phyloP scores from a whole-genome alignment of 2,113 vertebrate genomes.

The Epinephelus lanceolatus region DNA sequence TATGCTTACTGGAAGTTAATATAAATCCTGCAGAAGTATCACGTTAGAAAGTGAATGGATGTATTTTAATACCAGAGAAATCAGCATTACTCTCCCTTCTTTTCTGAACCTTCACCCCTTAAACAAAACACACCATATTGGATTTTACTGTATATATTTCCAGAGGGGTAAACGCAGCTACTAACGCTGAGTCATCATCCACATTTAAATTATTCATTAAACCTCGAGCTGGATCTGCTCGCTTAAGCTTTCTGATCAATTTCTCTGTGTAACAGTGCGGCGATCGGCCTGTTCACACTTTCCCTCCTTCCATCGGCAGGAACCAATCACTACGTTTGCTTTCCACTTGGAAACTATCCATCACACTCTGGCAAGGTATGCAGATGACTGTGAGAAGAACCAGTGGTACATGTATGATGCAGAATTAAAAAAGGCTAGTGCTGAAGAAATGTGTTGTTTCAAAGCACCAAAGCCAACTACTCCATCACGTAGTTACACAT shows the following conservation, averaged over 20 bases:
- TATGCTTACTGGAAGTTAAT: constrained; percentile 11
- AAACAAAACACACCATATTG: constrained; percentile 54
- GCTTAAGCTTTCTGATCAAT: constrained; percentile 75
- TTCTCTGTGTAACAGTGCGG: constrained; percentile 38
- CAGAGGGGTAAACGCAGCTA: constrained; percentile 16
- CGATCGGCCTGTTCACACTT: constrained; percentile 32
- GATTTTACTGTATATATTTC: constrained; percentile 57
- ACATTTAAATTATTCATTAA: constrained; percentile 84
- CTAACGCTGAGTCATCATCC: constrained; percentile 77
- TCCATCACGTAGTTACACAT: neutral
- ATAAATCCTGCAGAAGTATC: neutral
- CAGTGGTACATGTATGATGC: constrained; percentile 1
- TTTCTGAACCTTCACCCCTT: constrained; percentile 22
- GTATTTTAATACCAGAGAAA: constrained; percentile 23
- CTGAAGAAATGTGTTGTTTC: constrained; percentile 14
- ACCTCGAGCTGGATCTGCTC: constrained; percentile 40
- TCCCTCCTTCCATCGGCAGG: constrained; percentile 27
- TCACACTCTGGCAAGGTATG: constrained; percentile 51
- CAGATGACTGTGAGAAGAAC: constrained; percentile 13
- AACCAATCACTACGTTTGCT: constrained; percentile 67
- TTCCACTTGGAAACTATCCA: constrained; percentile 64
- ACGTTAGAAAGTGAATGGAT: neutral
- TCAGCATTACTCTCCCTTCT: constrained; percentile 7
- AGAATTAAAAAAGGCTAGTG: no score
- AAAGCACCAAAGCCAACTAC: neutral